Percentiles rank a stretch among this genome's conserved stretches.
Evolutionary conservation across 2,888 invertebrate genomes (phyloP).

Genomic region (Cyclophora punctaria): DNA sequence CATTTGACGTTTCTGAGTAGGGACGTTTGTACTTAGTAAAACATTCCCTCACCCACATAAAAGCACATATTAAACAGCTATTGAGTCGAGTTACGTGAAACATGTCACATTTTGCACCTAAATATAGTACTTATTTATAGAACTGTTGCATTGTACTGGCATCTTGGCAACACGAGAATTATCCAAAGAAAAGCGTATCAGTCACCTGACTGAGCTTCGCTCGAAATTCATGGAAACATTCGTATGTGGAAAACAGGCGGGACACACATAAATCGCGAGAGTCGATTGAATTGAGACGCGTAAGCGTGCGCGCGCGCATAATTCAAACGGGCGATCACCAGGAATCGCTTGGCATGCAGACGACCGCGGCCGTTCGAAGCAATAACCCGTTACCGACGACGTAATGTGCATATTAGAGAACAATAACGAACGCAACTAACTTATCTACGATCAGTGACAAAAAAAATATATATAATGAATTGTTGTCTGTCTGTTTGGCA

Average conservation of each 20-base stretch:
- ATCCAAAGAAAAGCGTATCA: no score
- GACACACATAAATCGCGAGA: constrained; percentile 58
- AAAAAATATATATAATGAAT: constrained; percentile 3
- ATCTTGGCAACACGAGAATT: no score
- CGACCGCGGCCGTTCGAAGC: constrained; percentile 58
- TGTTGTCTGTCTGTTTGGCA: not conserved
- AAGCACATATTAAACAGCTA: no score
- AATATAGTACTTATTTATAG: no score
- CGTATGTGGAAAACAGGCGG: constrained; percentile 46
- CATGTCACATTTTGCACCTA: no score
- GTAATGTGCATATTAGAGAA: constrained; percentile 58
- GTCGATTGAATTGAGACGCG: constrained; percentile 64
- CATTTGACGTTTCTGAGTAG: no score
- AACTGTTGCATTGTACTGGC: no score
- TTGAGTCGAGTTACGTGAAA: no score
- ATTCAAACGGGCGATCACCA: constrained; percentile 71
- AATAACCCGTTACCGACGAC: constrained; percentile 66
- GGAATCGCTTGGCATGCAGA: constrained; percentile 71
- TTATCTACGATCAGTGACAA: constrained; percentile 16
- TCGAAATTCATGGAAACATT: constrained; percentile 56
- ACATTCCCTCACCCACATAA: no score
- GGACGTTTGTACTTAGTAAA: no score
- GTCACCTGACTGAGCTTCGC: constrained; percentile 24
- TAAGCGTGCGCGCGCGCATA: constrained; percentile 67
- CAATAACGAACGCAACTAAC: constrained; percentile 30